A percentile compares a stretch with the other conserved stretches of the same genome.
phyloP scores from a whole-genome alignment of 2,113 vertebrate genomes.

The Passer domesticus region DNA sequence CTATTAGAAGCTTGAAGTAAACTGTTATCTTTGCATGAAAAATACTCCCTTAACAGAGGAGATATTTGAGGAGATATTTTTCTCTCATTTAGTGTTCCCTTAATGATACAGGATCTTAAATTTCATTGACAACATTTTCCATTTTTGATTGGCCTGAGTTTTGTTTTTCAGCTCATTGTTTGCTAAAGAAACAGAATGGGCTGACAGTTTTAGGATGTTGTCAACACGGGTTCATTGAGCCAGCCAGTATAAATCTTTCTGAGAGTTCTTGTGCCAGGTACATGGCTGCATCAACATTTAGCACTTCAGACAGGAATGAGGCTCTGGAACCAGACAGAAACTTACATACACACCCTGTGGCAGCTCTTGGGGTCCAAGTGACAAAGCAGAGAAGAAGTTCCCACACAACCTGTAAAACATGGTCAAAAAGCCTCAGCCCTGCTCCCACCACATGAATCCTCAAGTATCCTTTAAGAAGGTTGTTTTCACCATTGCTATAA shows the following conservation, averaged over 20 bases:
- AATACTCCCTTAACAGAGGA: neutral
- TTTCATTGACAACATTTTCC: neutral
- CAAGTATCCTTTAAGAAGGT: neutral
- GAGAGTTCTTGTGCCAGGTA: neutral
- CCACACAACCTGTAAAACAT: rapidly evolving
- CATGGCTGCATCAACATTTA: neutral
- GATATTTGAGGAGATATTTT: neutral
- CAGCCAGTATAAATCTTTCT: neutral
- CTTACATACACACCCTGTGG: neutral
- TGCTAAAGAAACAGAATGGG: neutral
- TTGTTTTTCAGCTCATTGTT: neutral
- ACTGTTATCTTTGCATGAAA: neutral
- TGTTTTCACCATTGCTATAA: neutral
- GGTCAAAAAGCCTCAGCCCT: neutral
- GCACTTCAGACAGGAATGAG: rapidly evolving
- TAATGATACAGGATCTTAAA: neutral
- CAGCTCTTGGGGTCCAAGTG: too few species aligned
- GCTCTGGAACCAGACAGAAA: neutral
- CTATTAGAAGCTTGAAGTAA: neutral
- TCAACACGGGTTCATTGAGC: neutral
- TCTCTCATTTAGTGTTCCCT: neutral
- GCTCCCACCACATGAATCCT: neutral
- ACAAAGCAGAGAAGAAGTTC: neutral
- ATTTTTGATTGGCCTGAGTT: neutral
- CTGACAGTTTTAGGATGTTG: neutral